Evolutionary conservation across 1,140 invertebrate species (phyloP), one percentile per base, ranked within the genome.

Genomic region (Doryteuthis pealeii): DNA sequence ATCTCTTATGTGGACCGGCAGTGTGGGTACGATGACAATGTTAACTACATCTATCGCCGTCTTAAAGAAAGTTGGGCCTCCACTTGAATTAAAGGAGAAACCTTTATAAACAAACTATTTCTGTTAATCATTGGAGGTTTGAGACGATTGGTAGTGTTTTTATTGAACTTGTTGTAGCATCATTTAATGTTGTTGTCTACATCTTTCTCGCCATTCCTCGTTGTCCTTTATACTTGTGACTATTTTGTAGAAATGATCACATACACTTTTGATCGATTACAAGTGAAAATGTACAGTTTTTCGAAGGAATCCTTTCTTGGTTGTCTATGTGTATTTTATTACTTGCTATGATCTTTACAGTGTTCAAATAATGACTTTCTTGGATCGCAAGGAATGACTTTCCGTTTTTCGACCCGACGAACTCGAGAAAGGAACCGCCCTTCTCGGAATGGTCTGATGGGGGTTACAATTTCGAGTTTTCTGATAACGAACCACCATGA

Each of bases 281-380:
- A 32, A 31, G 45, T 54, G 3, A 70, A 77, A 26, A 74, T 70
- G 10, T 33, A 32, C 40, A 49, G 12, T 14, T 62, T 71, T 32
- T 71, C 54, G 10, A 76, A 75, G 26, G 78, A 81, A 66, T 75
- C 76, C 12, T 81, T 77, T 62, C 35, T 81, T 1, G 80, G 75
- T 22, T 79, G 18, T 30, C 72, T 22, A 67, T 79, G 26, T 72
- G 77, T 43, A 74, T 62, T 73, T 70, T 58, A 76, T 6, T 30
- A 74, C 28, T 78, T 78, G 67, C 54, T 78, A 5, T 54, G 35
- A 43, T 4, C 78, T 2, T 73, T 73, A 78, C 73, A 30, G 18
- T 72, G 31, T 10, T 78, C 18, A 31, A 58, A 30, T 77, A 75
- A 43, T 14, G 76, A 33, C 66, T 54, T 31, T 62, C 22, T 26